Base-by-base conservation (phyloP, 2,797 vertebrate genomes). In the Octomys mimax region DNA sequence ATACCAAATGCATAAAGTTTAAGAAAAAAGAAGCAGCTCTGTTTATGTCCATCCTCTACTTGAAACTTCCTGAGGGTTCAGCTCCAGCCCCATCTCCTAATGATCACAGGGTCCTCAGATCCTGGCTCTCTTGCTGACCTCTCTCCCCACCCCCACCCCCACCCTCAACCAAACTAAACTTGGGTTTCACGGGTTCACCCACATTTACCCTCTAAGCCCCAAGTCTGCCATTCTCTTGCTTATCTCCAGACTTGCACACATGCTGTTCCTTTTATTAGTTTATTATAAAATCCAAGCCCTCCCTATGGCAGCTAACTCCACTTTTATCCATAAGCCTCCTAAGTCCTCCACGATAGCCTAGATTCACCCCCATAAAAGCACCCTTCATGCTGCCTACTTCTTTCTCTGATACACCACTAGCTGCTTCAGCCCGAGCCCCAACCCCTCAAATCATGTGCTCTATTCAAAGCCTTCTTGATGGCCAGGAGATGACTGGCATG, bases 281-380 rank as follows among this genome's bases (percentile, higher is more conserved):
- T 46, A 83, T 62, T 86, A 92, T 68, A 64, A 93, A 90, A 93
- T 19, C 22, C 78, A 96, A 49, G 11, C 6, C 10, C 49, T 62
- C n/a, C 42, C 57, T 66, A 54, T 31, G 36, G 49, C 68, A 88
- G 33, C 26, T 78, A 81, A 80, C 21, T 59, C 19, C 82, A 85
- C 28, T 62, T 92, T 81, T 70, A 93, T 52, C 36, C 80, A 54
- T 22, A 4, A 93, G 39, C 64, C 49, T 91, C 46, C 42, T 26
- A 85, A 54, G 4, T 82, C n/a, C 21, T 92, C 36, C 70, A 10
- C 31, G 68, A 62, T 4, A 87, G 54, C 87, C 78, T 92, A 21
- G 26, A 28, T 39, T 18, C 26, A 26, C 19, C 33, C 36, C 36
- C 24, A n/a, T 22, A 42, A 61, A 5, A 88, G n/a, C 24, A 85